Conservation (phyloP, 2,113 vertebrate species). For the Corythaeola cristata region DNA sequence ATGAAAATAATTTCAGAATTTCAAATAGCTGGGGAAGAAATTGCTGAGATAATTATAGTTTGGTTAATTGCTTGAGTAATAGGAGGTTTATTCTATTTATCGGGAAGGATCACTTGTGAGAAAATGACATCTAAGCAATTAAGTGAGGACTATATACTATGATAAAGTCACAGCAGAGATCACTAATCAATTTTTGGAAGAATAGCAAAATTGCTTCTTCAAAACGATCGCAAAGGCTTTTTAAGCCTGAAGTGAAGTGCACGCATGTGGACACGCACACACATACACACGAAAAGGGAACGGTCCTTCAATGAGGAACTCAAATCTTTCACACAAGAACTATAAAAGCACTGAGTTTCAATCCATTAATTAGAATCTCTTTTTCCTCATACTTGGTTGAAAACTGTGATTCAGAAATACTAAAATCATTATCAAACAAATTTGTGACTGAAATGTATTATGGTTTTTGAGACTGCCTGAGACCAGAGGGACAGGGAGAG, state of each 20-base stretch:
- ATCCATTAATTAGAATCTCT: neutral
- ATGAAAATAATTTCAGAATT: neutral
- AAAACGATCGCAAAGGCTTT: neutral
- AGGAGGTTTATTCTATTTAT: neutral
- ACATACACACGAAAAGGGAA: neutral
- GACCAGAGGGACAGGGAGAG: neutral
- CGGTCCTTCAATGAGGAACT: neutral
- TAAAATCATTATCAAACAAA: neutral
- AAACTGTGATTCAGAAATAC: neutral
- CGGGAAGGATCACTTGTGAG: neutral
- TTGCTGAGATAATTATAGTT: neutral
- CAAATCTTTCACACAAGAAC: neutral
- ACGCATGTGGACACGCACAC: no score
- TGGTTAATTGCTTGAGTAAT: neutral
- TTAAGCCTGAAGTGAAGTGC: neutral
- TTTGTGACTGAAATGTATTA: neutral
- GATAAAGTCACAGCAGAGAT: neutral
- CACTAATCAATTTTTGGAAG: neutral
- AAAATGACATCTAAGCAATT: neutral
- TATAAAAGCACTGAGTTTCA: neutral
- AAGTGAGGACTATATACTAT: neutral
- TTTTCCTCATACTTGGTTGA: neutral
- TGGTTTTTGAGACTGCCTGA: neutral
- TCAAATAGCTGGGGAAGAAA: neutral
- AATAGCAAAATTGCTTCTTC: neutral